phyloP scores from a whole-genome alignment of 2,888 invertebrate genomes.

The Empis livida region DNA sequence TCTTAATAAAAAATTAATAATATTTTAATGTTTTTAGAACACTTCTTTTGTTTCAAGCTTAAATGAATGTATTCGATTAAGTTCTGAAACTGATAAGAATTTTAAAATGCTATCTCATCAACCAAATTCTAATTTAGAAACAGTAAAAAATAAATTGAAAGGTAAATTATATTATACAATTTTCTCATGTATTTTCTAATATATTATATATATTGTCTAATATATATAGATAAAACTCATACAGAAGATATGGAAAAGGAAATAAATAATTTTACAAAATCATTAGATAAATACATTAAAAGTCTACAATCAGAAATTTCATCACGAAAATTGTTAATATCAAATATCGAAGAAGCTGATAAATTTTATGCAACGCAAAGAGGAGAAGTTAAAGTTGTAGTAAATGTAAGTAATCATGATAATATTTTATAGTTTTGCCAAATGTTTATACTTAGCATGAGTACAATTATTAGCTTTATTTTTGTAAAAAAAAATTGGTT shows the following conservation, averaged over 20 bases:
- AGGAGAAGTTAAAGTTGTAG: slow-evolving; percentile 90
- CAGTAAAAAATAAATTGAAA: slow-evolving; percentile 67
- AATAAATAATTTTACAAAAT: slow-evolving; percentile 65
- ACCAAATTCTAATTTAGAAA: slow-evolving; percentile 61
- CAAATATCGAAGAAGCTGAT: slow-evolving; percentile 66
- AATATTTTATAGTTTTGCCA: neutral
- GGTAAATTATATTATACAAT: slow-evolving; percentile 38
- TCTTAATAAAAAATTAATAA: too few relatives aligned
- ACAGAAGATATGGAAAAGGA: slow-evolving; percentile 81
- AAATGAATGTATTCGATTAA: slow-evolving; percentile 56
- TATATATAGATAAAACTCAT: slow-evolving; percentile 56
- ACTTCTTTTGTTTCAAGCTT: slow-evolving; percentile 61
- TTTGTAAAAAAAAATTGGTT: too few relatives aligned
- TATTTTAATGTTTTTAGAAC: slow-evolving; percentile 34
- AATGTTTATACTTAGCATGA: too few relatives aligned
- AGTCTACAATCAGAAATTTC: slow-evolving; percentile 72
- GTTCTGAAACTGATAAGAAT: slow-evolving; percentile 59
- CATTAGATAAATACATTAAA: slow-evolving; percentile 68
- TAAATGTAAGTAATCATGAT: slow-evolving; percentile 64
- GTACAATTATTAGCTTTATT: too few relatives aligned
- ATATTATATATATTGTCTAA: too few relatives aligned
- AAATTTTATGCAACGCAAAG: slow-evolving; percentile 81
- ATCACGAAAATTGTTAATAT: slow-evolving; percentile 63
- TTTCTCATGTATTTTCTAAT: too few relatives aligned
- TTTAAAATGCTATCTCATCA: slow-evolving; percentile 37